A percentile compares a stretch with the other conserved stretches of the same genome.
Conservation (phyloP, 1,140 invertebrate species). For the Oscheius sp. region DNA sequence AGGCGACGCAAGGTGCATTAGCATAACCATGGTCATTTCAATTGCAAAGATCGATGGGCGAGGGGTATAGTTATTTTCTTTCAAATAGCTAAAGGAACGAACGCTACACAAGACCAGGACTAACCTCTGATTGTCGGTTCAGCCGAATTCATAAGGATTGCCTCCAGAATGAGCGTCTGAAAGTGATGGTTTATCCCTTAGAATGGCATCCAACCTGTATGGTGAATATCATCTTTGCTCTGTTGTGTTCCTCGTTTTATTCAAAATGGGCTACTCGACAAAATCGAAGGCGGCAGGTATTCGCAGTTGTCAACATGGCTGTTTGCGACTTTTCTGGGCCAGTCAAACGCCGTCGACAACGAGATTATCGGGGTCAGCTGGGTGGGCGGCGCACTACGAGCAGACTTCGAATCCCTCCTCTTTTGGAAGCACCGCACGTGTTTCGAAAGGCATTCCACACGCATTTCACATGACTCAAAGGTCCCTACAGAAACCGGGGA, state of each 20-base stretch:
- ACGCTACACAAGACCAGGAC: not conserved
- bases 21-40: no score
- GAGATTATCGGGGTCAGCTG: not conserved
- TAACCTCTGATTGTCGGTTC: not conserved
- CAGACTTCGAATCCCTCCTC: no score
- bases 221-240: not conserved
- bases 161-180: not conserved
- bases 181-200: not conserved
- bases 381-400: no score
- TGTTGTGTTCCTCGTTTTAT: not conserved
- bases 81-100: no score
- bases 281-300: not conserved
- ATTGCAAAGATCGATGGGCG: no score
- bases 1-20: no score
- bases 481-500: no score
- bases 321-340: not conserved
- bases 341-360: not conserved
- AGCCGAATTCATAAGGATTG: not conserved
- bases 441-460: no score
- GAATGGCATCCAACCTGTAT: not conserved
- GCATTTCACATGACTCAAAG: no score
- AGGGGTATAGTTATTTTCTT: no score
- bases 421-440: no score
- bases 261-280: not conserved
- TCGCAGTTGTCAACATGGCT: not conserved